phyloP scores from a whole-genome alignment of 2,888 invertebrate species.

The Chelonus formosanus region DNA sequence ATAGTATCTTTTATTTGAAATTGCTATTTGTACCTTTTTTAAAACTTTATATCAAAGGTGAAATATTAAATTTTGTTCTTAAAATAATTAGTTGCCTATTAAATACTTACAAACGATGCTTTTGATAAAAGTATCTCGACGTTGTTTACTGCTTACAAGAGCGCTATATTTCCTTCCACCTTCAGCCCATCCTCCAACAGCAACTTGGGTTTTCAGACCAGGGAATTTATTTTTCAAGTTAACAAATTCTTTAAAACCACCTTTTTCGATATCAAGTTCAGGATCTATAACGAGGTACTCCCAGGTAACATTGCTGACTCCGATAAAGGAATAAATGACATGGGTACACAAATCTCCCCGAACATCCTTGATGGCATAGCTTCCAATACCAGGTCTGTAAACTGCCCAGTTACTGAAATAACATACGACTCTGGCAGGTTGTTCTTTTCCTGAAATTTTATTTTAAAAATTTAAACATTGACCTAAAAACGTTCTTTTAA shows the following conservation, averaged over 20 bases:
- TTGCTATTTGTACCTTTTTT: too few species aligned
- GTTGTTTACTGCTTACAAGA: constrained; percentile 77
- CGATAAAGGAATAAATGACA: constrained; percentile 88
- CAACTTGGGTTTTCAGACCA: constrained; percentile 78
- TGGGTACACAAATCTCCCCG: constrained; percentile 87
- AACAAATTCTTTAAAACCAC: constrained; percentile 83
- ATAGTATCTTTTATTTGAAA: too few species aligned
- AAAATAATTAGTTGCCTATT: background rate
- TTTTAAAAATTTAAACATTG: too few species aligned
- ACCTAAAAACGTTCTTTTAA: too few species aligned
- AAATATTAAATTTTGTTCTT: background rate
- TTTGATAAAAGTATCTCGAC: constrained; percentile 76
- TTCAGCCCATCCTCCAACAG: constrained; percentile 92
- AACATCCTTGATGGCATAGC: constrained; percentile 84
- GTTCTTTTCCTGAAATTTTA: constrained; percentile 37
- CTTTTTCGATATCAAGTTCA: constrained; percentile 79
- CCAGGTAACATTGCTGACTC: constrained; percentile 81
- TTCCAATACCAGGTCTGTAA: constrained; percentile 82
- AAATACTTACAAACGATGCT: constrained; percentile 75
- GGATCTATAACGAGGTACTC: constrained; percentile 82
- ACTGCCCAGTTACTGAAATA: constrained; percentile 87
- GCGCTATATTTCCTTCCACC: constrained; percentile 88
- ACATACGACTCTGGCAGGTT: constrained; percentile 67
- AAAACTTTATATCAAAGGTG: too few species aligned
- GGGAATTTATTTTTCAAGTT: constrained; percentile 76